A percentile compares a stretch with the other conserved stretches of the same genome.
Conservation (phyloP, 2,888 invertebrate genomes). For the Cephus nigrinus region DNA sequence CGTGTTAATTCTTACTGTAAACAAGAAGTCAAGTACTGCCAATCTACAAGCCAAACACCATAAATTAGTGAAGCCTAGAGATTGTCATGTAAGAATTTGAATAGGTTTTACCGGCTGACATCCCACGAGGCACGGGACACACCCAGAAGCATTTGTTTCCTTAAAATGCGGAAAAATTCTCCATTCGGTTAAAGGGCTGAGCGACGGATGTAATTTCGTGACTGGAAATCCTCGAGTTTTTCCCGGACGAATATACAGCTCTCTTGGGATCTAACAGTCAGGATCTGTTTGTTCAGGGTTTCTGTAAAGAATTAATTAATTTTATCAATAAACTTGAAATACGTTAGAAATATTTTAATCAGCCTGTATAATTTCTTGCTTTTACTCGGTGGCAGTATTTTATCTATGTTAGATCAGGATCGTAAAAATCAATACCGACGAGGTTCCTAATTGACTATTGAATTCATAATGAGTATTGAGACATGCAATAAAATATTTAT, state of each 20-base stretch:
- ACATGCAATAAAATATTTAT: background rate
- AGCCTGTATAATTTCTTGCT: background rate
- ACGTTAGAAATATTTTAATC: background rate
- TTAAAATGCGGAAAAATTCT: background rate
- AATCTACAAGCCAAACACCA: constrained; percentile 9
- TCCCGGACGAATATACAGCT: background rate
- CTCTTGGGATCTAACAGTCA: background rate
- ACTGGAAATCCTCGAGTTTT: background rate
- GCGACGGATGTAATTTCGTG: background rate
- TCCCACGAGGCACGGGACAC: background rate
- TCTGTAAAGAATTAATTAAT: background rate
- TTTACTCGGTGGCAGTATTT: background rate
- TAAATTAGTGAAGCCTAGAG: background rate
- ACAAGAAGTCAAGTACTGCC: constrained; percentile 12
- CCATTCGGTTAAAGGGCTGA: background rate
- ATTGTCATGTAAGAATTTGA: background rate
- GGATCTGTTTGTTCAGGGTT: background rate
- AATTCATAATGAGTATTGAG: background rate
- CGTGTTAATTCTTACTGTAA: background rate
- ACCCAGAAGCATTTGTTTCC: background rate
- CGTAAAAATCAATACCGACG: background rate
- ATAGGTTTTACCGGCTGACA: background rate
- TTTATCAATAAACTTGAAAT: too few relatives aligned
- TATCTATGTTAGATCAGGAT: background rate
- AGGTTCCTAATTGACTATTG: background rate